Conservation (phyloP, 2,888 invertebrate species). For the Chrysolina oricalcia region DNA sequence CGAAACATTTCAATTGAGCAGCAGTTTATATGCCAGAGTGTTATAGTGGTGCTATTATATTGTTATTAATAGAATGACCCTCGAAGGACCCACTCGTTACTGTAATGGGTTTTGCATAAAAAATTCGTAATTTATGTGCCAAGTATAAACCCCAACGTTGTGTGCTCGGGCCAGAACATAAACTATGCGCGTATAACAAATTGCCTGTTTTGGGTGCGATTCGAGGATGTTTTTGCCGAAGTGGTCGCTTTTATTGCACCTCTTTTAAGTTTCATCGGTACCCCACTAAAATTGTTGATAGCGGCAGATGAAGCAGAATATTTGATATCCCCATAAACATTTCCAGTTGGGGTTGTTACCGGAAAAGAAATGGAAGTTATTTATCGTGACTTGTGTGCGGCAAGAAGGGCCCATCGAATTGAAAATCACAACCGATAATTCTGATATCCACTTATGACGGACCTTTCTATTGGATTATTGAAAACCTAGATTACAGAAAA, state of each 20-base stretch:
- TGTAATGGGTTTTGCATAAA: conserved; percentile 61
- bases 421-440: too few relatives aligned
- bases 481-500: too few relatives aligned
- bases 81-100: conserved; percentile 62
- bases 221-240: conserved; percentile 26
- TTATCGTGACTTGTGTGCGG: not conserved
- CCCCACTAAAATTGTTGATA: conserved; percentile 16
- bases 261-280: conserved; percentile 20
- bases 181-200: conserved; percentile 40
- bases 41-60: conserved; percentile 53
- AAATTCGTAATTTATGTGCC: conserved; percentile 60
- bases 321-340: conserved; percentile 20
- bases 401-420: not conserved
- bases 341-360: not conserved
- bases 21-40: conserved; percentile 39
- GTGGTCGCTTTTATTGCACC: conserved; percentile 23
- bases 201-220: conserved; percentile 35
- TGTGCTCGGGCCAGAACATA: conserved; percentile 46
- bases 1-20: conserved; percentile 29
- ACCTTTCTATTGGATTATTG: not conserved
- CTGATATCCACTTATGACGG: too few relatives aligned
- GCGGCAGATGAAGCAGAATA: conserved; percentile 7
- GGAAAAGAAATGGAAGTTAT: not conserved
- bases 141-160: conserved; percentile 59
- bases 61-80: conserved; percentile 65